These are phyloP conservation scores for Murina feae DNA, from an alignment of 2,113 vertebrate genomes.

Conservation along the genomic window DNA sequence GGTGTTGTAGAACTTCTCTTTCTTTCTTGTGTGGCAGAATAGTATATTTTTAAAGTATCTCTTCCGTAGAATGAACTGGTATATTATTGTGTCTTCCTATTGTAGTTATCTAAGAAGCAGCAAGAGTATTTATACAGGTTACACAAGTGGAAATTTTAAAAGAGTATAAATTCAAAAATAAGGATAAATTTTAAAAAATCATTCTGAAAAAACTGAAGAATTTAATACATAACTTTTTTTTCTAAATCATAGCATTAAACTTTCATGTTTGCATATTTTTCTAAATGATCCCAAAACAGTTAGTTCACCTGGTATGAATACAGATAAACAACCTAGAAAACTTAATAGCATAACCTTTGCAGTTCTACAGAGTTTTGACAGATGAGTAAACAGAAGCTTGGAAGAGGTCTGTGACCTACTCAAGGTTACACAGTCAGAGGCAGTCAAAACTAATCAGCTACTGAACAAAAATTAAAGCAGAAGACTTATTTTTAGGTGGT, in stretches of 20 bases:
- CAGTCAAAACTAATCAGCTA: background rate
- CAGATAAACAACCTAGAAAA: background rate
- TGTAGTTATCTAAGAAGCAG: background rate
- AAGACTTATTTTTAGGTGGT: background rate
- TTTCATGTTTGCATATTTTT: slow-evolving; percentile 40
- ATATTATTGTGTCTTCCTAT: background rate
- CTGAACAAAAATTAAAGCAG: background rate
- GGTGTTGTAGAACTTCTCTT: background rate
- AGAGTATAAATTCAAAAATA: background rate
- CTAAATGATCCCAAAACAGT: slow-evolving; percentile 52
- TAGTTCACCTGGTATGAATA: slow-evolving; percentile 17
- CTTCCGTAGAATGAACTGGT: background rate
- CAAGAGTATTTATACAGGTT: slow-evolving; percentile 9
- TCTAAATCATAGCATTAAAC: slow-evolving; percentile 29
- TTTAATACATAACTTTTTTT: slow-evolving; percentile 56
- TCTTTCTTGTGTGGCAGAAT: background rate
- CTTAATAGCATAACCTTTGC: background rate
- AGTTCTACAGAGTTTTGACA: background rate
- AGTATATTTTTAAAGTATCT: slow-evolving; percentile 12
- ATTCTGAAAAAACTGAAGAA: slow-evolving; percentile 52
- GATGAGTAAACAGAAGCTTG: background rate
- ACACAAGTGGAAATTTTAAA: slow-evolving; percentile 24
- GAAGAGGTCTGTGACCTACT: background rate
- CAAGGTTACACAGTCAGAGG: background rate
- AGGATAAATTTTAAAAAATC: background rate